Percentiles rank a stretch among this genome's conserved stretches.
These are phyloP conservation scores for Peromyscus aztecus DNA, from an alignment of 2,797 vertebrate species.

Conservation along the genomic window DNA sequence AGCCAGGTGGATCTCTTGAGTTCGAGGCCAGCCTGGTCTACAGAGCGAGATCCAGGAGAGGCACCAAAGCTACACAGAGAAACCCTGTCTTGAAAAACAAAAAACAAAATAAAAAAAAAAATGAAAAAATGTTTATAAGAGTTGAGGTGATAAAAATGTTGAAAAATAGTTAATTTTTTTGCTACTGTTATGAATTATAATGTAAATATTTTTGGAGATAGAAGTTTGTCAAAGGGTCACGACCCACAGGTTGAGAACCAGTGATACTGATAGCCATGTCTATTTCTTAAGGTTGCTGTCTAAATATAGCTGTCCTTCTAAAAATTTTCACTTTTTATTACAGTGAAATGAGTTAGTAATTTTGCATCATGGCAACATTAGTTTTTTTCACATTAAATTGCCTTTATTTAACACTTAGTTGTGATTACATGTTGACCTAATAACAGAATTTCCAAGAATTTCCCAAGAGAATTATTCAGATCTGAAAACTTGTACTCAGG, in stretches of 20 bases:
- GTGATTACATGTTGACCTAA: constrained; percentile 54
- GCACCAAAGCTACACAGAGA: no score
- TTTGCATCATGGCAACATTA: constrained; percentile 46
- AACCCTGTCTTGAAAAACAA: no score
- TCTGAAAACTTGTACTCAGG: constrained; percentile 43
- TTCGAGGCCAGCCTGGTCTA: no score
- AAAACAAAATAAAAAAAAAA: no score
- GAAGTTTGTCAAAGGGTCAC: neutral
- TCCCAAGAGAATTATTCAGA: constrained; percentile 51
- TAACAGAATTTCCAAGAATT: constrained; percentile 66
- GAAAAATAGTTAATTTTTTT: constrained; percentile 6
- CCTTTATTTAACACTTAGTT: constrained; percentile 59
- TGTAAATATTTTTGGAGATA: neutral
- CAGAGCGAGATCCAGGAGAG: no score
- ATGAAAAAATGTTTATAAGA: constrained; percentile 2
- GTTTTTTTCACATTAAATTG: constrained; percentile 59
- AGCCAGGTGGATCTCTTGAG: no score
- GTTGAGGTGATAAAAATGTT: constrained; percentile 55
- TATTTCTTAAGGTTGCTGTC: constrained; percentile 50
- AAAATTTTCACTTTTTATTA: constrained; percentile 46
- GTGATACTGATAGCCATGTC: neutral
- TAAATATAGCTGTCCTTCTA: constrained; percentile 48
- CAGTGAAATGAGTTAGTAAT: constrained; percentile 56
- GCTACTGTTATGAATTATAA: neutral
- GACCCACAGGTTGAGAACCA: neutral